These are phyloP conservation scores for Mesocricetus auratus DNA, from an alignment of 2,113 vertebrate genomes.

Conservation along the genomic window DNA sequence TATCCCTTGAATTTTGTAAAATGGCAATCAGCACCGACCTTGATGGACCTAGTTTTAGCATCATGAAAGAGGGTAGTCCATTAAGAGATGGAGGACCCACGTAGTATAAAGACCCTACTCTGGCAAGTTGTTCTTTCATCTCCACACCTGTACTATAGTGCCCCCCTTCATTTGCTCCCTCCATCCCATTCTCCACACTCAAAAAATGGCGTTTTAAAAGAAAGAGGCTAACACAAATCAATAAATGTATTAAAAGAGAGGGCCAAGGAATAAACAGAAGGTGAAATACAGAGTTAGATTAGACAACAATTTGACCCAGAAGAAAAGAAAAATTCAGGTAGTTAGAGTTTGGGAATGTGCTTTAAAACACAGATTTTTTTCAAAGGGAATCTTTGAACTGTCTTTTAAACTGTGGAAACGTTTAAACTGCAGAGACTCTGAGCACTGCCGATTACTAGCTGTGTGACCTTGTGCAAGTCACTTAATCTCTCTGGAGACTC, in stretches of 20 bases:
- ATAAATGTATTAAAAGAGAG: neutral
- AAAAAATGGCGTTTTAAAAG: neutral
- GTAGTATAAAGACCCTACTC: neutral
- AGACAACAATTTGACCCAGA: constrained; percentile 41
- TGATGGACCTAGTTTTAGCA: constrained; percentile 30
- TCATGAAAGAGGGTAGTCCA: neutral
- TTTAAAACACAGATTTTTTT: neutral
- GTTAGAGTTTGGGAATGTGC: neutral
- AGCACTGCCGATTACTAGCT: constrained; percentile 48
- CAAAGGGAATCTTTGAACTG: constrained; percentile 52
- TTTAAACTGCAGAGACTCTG: constrained; percentile 47
- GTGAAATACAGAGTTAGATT: neutral
- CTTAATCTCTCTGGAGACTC: constrained; percentile 62
- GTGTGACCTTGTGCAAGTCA: constrained; percentile 60
- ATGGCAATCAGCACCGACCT: constrained; percentile 29
- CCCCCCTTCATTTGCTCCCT: neutral
- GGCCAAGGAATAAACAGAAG: constrained; percentile 25
- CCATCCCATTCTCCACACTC: neutral
- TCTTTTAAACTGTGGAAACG: constrained; percentile 40
- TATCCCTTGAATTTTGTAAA: constrained; percentile 51
- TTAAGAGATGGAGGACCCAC: neutral
- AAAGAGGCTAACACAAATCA: neutral
- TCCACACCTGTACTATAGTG: neutral
- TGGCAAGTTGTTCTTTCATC: neutral
- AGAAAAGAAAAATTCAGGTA: constrained; percentile 24